phyloP scores from a whole-genome alignment of 2,888 invertebrate species.

The Hydrotaea diabolus region DNA sequence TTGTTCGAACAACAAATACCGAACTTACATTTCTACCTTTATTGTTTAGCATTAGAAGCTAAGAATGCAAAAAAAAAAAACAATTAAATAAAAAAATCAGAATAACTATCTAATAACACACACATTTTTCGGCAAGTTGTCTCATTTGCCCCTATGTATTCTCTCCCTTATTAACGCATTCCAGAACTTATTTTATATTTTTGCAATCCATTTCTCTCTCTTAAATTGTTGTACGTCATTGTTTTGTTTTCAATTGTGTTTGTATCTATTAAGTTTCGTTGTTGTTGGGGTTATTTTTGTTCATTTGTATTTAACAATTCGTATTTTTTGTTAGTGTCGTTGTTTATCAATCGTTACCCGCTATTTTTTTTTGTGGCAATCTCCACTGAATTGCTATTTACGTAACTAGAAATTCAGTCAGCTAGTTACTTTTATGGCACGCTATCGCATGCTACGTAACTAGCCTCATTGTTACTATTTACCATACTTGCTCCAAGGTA shows the following conservation, averaged over 20 bases:
- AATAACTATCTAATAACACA: neutral
- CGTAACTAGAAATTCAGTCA: no score
- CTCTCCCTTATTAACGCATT: neutral
- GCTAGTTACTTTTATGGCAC: neutral
- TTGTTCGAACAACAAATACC: no score
- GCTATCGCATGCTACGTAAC: no score
- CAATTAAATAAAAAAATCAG: neutral
- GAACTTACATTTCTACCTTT: no score
- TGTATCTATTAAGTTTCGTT: neutral
- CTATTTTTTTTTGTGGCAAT: no score
- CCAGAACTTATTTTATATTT: neutral
- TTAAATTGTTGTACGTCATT: neutral
- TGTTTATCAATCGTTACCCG: neutral
- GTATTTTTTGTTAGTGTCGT: neutral
- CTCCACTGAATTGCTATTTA: no score
- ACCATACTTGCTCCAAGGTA: no score
- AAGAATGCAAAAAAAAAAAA: no score
- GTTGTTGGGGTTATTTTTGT: neutral
- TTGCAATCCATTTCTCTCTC: neutral
- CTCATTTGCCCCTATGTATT: neutral
- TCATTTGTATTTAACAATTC: neutral
- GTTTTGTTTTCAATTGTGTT: neutral
- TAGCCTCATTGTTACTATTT: no score
- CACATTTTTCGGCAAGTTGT: neutral
- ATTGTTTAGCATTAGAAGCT: no score